These are phyloP conservation scores for Gastrophryne carolinensis DNA, from an alignment of 2,797 vertebrate species.

Conservation along the genomic window DNA sequence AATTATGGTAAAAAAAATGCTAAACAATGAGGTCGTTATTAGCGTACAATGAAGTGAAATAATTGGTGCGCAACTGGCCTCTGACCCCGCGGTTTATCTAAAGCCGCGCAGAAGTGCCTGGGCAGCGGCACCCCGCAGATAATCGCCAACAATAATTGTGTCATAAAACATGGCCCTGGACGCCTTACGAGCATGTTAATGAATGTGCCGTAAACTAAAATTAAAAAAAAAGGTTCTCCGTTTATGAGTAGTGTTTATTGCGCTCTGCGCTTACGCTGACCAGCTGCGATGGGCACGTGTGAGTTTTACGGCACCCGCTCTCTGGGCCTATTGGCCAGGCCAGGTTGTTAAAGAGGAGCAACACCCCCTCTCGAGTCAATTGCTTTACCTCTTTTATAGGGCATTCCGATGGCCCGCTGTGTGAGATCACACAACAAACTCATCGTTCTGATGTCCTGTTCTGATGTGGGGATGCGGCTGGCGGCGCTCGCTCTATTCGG, in stretches of 20 bases:
- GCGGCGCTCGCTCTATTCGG: too few relatives aligned
- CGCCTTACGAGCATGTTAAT: conserved; percentile 15
- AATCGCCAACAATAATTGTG: not conserved
- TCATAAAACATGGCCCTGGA: conserved; percentile 7
- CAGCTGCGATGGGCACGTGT: not conserved
- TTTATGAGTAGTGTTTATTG: conserved; percentile 14
- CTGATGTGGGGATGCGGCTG: too few relatives aligned
- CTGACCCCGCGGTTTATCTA: conserved; percentile 58
- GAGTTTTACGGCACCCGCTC: not conserved
- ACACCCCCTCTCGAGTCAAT: too few relatives aligned
- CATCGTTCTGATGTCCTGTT: too few relatives aligned
- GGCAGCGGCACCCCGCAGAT: conserved; percentile 2
- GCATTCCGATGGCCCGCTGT: too few relatives aligned
- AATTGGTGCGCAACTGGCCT: conserved; percentile 60
- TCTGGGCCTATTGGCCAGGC: not conserved
- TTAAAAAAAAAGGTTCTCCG: conserved; percentile 11
- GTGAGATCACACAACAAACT: too few relatives aligned
- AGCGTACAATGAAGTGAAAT: conserved; percentile 62
- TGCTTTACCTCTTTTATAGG: too few relatives aligned
- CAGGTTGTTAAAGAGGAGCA: too few relatives aligned
- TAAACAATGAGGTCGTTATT: conserved; percentile 73
- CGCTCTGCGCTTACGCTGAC: not conserved
- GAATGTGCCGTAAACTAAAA: conserved; percentile 13
- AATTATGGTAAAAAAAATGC: conserved; percentile 74
- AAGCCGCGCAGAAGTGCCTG: conserved; percentile 35